phyloP scores from a whole-genome alignment of 2,888 invertebrate genomes.

The Synergus gifuensis region DNA sequence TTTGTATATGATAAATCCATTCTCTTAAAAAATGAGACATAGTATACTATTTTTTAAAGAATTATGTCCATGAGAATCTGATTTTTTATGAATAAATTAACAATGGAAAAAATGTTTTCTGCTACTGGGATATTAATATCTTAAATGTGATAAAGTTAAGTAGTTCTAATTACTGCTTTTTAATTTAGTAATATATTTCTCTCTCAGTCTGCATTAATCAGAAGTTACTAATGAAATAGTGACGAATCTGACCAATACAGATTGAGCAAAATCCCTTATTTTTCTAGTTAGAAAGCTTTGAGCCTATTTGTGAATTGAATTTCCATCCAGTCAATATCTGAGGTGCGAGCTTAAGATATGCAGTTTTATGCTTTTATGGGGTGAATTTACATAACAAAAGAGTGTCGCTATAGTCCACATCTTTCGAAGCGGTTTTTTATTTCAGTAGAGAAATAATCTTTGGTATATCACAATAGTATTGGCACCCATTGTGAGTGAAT shows the following conservation, averaged over 20 bases:
- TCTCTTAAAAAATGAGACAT: no score
- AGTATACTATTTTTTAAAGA: no score
- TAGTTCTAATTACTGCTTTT: not conserved
- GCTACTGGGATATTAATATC: not conserved
- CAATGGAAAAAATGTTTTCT: not conserved
- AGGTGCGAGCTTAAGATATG: slow-evolving; percentile 23
- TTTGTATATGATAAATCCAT: no score
- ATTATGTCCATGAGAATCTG: not conserved
- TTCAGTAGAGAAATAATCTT: not conserved
- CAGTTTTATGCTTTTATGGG: not conserved
- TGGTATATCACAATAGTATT: slow-evolving; percentile 27
- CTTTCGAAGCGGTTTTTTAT: not conserved
- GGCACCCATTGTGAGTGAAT: not conserved
- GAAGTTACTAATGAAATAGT: no score
- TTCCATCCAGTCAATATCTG: slow-evolving; percentile 43
- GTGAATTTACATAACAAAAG: slow-evolving; percentile 32
- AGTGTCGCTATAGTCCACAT: slow-evolving; percentile 22
- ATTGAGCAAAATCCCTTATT: not conserved
- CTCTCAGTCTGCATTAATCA: no score
- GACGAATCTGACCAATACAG: no score
- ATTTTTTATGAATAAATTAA: not conserved
- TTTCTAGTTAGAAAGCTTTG: not conserved
- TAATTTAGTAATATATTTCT: slow-evolving; percentile 27
- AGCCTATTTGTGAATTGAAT: slow-evolving; percentile 27
- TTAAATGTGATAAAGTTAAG: not conserved